phyloP scores from a whole-genome alignment of 2,888 invertebrate species.

The Apamea crenata region DNA sequence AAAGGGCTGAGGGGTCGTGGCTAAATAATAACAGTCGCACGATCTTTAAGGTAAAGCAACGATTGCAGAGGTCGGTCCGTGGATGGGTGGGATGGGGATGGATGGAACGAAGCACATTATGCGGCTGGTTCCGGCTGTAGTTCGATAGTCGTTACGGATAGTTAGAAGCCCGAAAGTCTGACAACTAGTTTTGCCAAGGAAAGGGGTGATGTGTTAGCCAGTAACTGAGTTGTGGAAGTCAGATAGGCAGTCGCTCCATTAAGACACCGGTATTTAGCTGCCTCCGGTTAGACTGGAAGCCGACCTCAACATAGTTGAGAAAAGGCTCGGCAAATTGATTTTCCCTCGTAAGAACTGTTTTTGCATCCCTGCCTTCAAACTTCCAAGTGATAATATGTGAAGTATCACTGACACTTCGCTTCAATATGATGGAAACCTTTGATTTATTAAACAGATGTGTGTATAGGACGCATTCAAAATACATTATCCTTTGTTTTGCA shows the following conservation, averaged over 20 bases:
- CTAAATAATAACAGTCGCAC: not conserved
- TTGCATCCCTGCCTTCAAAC: not conserved
- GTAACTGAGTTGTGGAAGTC: not conserved
- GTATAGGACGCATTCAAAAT: constrained; percentile 36
- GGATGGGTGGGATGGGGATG: too few relatives aligned
- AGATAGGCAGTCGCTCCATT: not conserved
- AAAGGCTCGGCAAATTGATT: not conserved
- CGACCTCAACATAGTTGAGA: not conserved
- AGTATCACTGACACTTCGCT: not conserved
- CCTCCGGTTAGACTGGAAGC: not conserved
- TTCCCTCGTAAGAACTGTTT: not conserved
- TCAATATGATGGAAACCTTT: constrained; percentile 26
- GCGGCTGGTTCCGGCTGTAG: not conserved
- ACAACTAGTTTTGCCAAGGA: not conserved
- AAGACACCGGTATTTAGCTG: not conserved
- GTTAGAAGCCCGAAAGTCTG: not conserved
- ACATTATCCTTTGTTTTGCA: constrained; percentile 47
- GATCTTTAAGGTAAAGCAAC: not conserved
- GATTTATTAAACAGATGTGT: constrained; percentile 56
- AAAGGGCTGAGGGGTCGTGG: not conserved
- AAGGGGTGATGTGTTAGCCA: not conserved
- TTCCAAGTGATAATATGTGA: constrained; percentile 3
- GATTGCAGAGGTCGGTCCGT: not conserved
- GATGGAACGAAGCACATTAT: not conserved
- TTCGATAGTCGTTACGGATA: not conserved